Base-by-base conservation (phyloP, 2,797 vertebrate genomes). In the Cyclopterus lumpus region DNA sequence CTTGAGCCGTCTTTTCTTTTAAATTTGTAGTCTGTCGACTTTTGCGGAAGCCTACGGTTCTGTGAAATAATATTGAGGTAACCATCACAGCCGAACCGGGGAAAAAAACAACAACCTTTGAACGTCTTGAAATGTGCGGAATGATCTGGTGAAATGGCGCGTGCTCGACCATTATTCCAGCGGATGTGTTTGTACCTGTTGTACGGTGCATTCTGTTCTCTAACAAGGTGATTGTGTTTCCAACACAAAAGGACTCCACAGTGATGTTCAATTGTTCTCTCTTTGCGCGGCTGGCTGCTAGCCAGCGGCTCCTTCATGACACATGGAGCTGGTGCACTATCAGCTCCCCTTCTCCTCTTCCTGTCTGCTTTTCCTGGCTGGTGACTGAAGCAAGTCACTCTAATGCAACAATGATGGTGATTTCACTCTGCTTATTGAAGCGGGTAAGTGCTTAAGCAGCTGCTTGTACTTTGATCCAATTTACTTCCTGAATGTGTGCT, bases 371-470 rank as follows among this genome's bases (percentile, higher is more conserved):
- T 94, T 95, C 94, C 93, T 94, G 92, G 91, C 90, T 53, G 81
- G 90, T 93, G 67, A 84, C 85, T 90, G 91, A 92, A 93, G 92
- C 91, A 92, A 93, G 88, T 94, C 91, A 94, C 90, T 94, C 93
- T 91, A 90, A 92, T 87, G 91, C 92, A 88, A 92, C 92, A 94
- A 94, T 95, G 93, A 95, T 91, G 90, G 90, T 94, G 90, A 94
- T 90, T 90, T 94, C 91, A 91, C 93, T 94, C 92, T 93, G 91
- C 91, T 90, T 94, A 94, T 94, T 91, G 91, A 93, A 94, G 89
- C 92, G 91, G 67, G 79, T 93, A 95, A 96, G 95, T 92, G 93
- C 92, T 94, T 95, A 95, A 93, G 91, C 91, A 93, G 95, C 95
- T 87, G 75, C 87, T 83, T 80, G 89, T 92, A 91, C 86, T 93